Conservation (phyloP, 2,888 invertebrate genomes). For the Hyposoter didymator region DNA sequence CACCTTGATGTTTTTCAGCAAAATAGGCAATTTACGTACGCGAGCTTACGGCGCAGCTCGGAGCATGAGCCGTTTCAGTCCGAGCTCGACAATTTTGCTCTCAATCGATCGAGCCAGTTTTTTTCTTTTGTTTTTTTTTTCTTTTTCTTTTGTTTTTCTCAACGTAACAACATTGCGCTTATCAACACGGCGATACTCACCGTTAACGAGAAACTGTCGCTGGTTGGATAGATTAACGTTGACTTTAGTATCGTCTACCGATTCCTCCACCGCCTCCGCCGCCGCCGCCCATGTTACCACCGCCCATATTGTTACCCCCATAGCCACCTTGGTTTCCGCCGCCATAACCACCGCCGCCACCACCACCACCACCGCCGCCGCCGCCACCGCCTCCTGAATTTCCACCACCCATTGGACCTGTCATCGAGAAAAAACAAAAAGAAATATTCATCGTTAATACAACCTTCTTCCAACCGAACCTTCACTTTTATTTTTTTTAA, state of each 20-base stretch:
- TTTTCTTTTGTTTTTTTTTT: too few relatives aligned
- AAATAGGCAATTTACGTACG: constrained; percentile 9
- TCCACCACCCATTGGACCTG: constrained; percentile 79
- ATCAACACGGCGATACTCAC: constrained; percentile 75
- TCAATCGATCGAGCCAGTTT: constrained; percentile 8
- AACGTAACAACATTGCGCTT: background rate
- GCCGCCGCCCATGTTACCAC: constrained; percentile 83
- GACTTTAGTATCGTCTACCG: constrained; percentile 82
- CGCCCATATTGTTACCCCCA: constrained; percentile 83
- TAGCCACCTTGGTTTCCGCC: constrained; percentile 84
- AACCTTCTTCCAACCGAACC: background rate
- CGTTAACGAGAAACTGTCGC: constrained; percentile 72
- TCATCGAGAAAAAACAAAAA: constrained; percentile 27
- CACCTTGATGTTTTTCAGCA: background rate
- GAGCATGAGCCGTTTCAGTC: constrained; percentile 15
- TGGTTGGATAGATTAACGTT: constrained; percentile 54
- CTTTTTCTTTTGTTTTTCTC: background rate
- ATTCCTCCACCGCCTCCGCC: constrained; percentile 81
- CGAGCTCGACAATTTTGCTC: constrained; percentile 35
- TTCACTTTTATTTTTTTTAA: background rate
- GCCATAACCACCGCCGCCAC: constrained; percentile 84
- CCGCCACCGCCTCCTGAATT: constrained; percentile 84
- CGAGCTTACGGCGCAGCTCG: constrained; percentile 8
- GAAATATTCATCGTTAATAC: background rate
- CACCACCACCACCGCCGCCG: constrained; percentile 84